Evolutionary conservation across 2,888 invertebrate genomes (phyloP).

Genomic region (Hemaris fuciformis): DNA sequence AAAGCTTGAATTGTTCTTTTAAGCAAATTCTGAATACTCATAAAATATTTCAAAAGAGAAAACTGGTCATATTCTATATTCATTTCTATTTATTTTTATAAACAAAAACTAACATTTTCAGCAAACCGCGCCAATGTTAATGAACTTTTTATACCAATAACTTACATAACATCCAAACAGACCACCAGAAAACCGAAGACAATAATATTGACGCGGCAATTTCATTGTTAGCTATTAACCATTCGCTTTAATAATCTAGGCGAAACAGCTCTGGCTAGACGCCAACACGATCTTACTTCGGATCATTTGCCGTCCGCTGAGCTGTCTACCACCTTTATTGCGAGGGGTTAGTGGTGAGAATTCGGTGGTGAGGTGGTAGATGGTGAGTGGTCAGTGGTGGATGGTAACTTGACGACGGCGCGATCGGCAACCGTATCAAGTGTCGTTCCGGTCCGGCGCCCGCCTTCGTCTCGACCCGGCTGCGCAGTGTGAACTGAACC

Average conservation of each 20-base stretch:
- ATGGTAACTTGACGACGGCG: constrained; percentile 57
- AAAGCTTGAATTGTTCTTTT: too few species aligned
- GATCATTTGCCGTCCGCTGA: constrained; percentile 10
- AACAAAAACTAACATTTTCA: not conserved
- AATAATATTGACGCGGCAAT: constrained; percentile 24
- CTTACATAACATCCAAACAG: not conserved
- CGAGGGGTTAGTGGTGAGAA: constrained; percentile 21
- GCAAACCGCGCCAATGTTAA: not conserved
- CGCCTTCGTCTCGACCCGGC: constrained; percentile 46
- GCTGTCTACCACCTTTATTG: constrained; percentile 19
- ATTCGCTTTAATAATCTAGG: constrained; percentile 48
- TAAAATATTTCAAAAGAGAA: too few species aligned
- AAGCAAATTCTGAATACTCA: too few species aligned
- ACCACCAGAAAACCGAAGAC: not conserved
- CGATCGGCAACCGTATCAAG: constrained; percentile 62
- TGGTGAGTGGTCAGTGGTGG: constrained; percentile 24
- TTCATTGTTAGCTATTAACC: constrained; percentile 43
- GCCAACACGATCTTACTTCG: constrained; percentile 42
- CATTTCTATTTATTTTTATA: too few species aligned
- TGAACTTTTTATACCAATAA: not conserved
- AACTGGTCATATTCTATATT: too few species aligned
- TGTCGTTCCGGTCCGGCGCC: constrained; percentile 62
- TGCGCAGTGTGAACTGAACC: constrained; percentile 53
- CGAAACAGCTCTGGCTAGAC: constrained; percentile 49
- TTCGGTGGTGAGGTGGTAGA: constrained; percentile 14